Evolutionary conservation across 2,113 vertebrate species (phyloP).

Genomic region (Pelvicachromis taeniatus): DNA sequence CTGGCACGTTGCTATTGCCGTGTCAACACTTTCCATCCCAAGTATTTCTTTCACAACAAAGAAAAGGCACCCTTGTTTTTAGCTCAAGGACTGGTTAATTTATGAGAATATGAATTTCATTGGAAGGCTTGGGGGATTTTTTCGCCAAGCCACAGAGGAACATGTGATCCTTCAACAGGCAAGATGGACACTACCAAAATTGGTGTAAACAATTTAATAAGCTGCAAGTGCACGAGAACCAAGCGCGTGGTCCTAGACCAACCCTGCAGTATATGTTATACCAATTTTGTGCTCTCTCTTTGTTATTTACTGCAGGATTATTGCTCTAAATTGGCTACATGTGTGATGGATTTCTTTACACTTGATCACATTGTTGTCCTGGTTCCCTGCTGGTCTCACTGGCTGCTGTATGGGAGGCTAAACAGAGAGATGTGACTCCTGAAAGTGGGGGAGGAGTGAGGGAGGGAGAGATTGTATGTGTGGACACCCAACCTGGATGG

Average conservation of each 20-base stretch:
- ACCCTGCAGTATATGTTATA: neutral
- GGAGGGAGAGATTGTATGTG: neutral
- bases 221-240: rapidly evolving
- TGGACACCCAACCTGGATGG: neutral
- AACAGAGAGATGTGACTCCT: neutral
- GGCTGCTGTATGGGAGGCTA: neutral
- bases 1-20: neutral
- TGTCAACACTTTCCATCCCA: neutral
- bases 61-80: neutral
- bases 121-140: neutral
- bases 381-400: neutral
- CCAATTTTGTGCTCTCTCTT: neutral
- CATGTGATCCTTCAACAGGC: neutral
- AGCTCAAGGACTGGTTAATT: neutral
- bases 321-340: neutral
- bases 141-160: neutral
- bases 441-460: slow-evolving; percentile 15
- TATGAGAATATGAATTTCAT: neutral
- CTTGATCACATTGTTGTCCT: neutral
- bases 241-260: neutral
- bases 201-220: neutral
- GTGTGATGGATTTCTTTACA: neutral
- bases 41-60: neutral
- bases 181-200: neutral
- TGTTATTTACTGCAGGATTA: neutral